These are phyloP conservation scores for Amblyjoppa proteus DNA, from an alignment of 2,888 invertebrate genomes.

Conservation along the genomic window DNA sequence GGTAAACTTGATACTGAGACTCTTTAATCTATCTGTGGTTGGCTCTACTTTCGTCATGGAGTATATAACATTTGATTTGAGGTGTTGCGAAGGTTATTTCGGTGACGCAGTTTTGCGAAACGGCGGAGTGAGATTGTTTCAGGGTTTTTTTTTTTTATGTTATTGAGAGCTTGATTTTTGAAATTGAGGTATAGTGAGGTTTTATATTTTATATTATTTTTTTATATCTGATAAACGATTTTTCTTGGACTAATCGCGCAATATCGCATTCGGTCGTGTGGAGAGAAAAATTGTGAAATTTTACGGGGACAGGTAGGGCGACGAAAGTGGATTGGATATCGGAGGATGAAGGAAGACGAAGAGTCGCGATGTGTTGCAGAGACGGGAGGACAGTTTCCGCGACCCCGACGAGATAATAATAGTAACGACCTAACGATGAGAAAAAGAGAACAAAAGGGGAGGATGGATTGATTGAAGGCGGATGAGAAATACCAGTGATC, in stretches of 20 bases:
- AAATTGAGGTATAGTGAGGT: too few species aligned
- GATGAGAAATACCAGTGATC: slow-evolving; percentile 36
- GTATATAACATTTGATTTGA: too few species aligned
- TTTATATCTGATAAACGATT: too few species aligned
- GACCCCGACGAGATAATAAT: slow-evolving; percentile 39
- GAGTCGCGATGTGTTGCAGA: slow-evolving; percentile 30
- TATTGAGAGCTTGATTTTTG: too few species aligned
- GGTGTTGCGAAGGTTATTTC: too few species aligned
- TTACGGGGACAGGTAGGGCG: neutral
- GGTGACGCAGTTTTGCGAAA: too few species aligned
- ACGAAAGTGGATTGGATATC: neutral
- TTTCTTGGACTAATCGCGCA: neutral
- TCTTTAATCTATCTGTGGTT: too few species aligned
- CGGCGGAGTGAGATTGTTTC: too few species aligned
- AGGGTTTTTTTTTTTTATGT: too few species aligned
- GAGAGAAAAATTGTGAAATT: slow-evolving; percentile 23
- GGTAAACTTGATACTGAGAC: too few species aligned
- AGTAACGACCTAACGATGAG: slow-evolving; percentile 29
- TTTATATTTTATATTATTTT: too few species aligned
- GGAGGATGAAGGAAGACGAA: slow-evolving; percentile 6
- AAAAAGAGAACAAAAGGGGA: neutral
- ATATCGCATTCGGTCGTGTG: slow-evolving; percentile 6
- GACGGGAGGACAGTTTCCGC: slow-evolving; percentile 7
- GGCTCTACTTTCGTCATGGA: too few species aligned
- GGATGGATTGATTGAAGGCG: slow-evolving; percentile 3